Percentiles rank a stretch among this genome's conserved stretches.
Evolutionary conservation across 2,888 invertebrate species (phyloP).

Genomic region (Ethmia dodecea): DNA sequence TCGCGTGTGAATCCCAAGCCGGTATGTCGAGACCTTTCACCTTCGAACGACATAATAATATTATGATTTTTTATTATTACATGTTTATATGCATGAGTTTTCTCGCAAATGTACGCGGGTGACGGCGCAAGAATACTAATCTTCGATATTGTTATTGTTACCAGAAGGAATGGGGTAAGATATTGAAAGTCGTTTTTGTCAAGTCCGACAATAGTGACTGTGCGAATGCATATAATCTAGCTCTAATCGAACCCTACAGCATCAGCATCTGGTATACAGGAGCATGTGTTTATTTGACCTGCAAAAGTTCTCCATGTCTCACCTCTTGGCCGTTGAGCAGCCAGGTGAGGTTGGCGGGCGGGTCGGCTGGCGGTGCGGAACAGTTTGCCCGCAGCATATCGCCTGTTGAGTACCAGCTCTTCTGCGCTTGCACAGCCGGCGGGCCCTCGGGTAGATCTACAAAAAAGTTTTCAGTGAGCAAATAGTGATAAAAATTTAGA

Average conservation of each 20-base stretch:
- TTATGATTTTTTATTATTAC: conserved; percentile 8
- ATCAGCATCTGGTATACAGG: conserved; percentile 1
- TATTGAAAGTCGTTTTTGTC: no score
- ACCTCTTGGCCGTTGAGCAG: conserved; percentile 82
- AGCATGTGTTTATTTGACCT: no score
- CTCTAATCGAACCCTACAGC: background rate
- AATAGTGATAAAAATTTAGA: no score
- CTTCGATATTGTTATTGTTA: no score
- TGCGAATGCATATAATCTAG: conserved; percentile 1
- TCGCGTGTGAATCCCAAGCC: conserved; percentile 44
- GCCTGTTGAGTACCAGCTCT: conserved; percentile 82
- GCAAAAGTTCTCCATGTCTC: no score
- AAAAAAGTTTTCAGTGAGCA: conserved; percentile 8
- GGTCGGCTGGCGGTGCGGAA: conserved; percentile 81
- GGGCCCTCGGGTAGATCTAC: conserved; percentile 81
- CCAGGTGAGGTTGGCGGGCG: conserved; percentile 82
- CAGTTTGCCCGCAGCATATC: conserved; percentile 84
- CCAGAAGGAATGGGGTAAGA: no score
- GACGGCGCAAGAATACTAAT: no score
- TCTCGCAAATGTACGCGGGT: conserved; percentile 3
- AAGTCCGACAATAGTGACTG: no score
- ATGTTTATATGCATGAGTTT: conserved; percentile 10
- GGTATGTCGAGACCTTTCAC: conserved; percentile 69
- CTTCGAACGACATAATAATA: conserved; percentile 32
- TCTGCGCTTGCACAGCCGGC: conserved; percentile 80